These are phyloP conservation scores for Calameuta filiformis DNA, from an alignment of 2,888 invertebrate genomes.

Conservation along the genomic window DNA sequence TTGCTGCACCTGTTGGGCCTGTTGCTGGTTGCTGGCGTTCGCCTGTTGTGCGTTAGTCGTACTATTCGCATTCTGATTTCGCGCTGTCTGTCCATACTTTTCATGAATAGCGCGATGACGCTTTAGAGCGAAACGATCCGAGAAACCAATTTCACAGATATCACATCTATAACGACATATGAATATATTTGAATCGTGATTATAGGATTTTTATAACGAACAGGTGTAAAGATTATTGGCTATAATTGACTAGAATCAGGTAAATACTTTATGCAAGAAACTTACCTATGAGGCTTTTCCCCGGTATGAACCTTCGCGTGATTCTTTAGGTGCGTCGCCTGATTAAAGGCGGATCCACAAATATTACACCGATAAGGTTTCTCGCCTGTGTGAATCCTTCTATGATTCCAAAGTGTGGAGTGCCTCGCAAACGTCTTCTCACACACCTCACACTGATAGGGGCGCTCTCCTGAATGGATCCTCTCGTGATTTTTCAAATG, in stretches of 20 bases:
- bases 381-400: conserved; percentile 88
- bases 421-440: conserved; percentile 90
- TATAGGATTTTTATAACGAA: background rate
- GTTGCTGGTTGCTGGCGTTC: conserved; percentile 65
- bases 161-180: conserved; percentile 74
- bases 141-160: conserved; percentile 88
- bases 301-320: conserved; percentile 79
- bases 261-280: conserved; percentile 1
- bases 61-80: conserved; percentile 66
- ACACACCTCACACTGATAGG: conserved; percentile 89
- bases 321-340: conserved; percentile 89
- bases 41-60: conserved; percentile 68
- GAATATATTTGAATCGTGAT: conserved; percentile 2
- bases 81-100: conserved; percentile 78
- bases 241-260: background rate
- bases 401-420: conserved; percentile 89
- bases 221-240: background rate
- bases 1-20: conserved; percentile 62
- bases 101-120: conserved; percentile 89
- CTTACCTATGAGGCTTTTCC: conserved; percentile 76
- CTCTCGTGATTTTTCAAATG: conserved; percentile 90
- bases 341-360: conserved; percentile 84
- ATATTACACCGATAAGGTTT: conserved; percentile 76
- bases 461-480: conserved; percentile 88
- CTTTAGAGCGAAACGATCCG: conserved; percentile 87